These are phyloP conservation scores for Heterocephalus glaber DNA, from an alignment of 2,113 vertebrate species.

Conservation along the genomic window DNA sequence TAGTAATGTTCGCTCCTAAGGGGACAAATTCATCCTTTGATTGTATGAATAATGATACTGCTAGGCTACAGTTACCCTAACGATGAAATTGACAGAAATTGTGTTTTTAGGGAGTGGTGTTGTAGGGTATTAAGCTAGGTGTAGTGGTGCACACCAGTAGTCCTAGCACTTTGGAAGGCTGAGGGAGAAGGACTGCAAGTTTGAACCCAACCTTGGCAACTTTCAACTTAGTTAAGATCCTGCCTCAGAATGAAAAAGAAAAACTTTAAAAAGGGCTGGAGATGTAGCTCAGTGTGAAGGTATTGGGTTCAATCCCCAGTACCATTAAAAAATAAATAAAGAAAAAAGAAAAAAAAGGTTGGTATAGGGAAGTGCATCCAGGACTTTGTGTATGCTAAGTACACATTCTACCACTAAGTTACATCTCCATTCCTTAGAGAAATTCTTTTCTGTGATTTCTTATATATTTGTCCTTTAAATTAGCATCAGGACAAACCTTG, in stretches of 20 bases:
- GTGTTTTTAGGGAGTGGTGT: background rate
- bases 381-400: background rate
- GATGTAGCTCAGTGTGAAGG: background rate
- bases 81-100: background rate
- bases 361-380: background rate
- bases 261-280: background rate
- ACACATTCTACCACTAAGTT: background rate
- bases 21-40: background rate
- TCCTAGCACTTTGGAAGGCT: background rate
- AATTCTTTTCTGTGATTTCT: background rate
- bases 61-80: background rate
- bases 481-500: background rate
- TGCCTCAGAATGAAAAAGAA: background rate
- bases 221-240: background rate
- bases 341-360: background rate
- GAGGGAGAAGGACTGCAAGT: background rate
- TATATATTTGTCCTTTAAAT: background rate
- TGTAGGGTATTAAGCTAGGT: background rate
- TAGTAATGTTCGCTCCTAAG: background rate
- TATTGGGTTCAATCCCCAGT: background rate
- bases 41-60: background rate
- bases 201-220: background rate
- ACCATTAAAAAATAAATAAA: background rate
- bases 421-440: background rate
- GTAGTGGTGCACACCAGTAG: background rate